Base-by-base conservation (phyloP, 2,797 vertebrate genomes). In the Odontamblyopus rebecca region DNA sequence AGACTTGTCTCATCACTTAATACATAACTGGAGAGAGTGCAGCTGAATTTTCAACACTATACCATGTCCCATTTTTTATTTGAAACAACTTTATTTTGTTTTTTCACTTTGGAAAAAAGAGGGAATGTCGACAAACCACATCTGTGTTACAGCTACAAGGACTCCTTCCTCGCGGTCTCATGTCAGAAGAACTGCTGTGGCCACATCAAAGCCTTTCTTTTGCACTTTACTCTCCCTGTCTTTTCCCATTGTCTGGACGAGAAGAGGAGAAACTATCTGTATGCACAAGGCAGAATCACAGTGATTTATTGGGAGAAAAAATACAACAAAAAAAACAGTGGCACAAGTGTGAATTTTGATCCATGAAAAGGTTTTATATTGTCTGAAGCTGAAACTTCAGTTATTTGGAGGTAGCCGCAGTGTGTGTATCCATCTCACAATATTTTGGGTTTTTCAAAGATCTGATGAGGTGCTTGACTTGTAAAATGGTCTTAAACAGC, bases 161-260 rank as follows among this genome's bases (percentile, higher is more conserved):
- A 61, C 59, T 75, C 73, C 86, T 78, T 54, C 53, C 53, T n/a
- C 53, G 78, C 84, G 70, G 93, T 88, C 91, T 77, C 79, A 70
- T 74, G 84, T 70, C 68, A 80, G 79, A 81, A 78, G 83, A 86
- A 88, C 86, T 79, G 84, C 77, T 81, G 83, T 62, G 88, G 82
- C 77, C 77, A 72, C 80, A 77, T 85, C 67, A 44, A 19, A 91
- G 89, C 91, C 92, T 92, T 90, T 74, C 85, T 86, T 86, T 91
- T 90, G 93, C 93, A 94, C 93, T 93, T 94, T 94, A 94, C 86
- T 89, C 87, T 92, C 86, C 90, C 90, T 83, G 80, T 88, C 86
- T 86, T 86, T 85, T 85, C 85, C 85, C 78, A 87, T 61, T 69
- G 60, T 41, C 9, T 26, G 78, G 84, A 87, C 74, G 77, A 67